Conservation (phyloP, 2,797 vertebrate species). For the Eulemur albifrons region DNA sequence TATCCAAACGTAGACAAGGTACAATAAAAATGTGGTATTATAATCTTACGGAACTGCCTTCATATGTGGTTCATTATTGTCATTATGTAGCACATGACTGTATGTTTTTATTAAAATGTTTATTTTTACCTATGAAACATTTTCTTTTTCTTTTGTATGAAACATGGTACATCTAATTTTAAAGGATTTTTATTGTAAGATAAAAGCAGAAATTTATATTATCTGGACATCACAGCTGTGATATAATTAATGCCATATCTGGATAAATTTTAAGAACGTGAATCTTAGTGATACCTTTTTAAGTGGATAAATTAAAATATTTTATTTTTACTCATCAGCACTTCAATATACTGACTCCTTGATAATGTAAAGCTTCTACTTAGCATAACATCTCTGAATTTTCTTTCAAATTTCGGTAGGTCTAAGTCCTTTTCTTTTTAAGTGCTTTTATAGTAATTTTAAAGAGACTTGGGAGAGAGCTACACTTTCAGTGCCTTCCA, state of each 20-base stretch:
- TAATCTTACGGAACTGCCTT: background rate
- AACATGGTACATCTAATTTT: background rate
- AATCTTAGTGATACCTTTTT: background rate
- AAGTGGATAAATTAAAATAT: background rate
- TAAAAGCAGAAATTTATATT: background rate
- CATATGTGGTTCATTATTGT: too few relatives aligned
- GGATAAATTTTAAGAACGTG: background rate
- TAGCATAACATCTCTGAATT: background rate
- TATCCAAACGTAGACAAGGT: background rate
- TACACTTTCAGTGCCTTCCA: background rate
- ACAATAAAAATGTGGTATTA: background rate
- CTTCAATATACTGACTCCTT: background rate
- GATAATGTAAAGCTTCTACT: background rate
- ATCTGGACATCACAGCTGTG: background rate
- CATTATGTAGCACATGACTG: background rate
- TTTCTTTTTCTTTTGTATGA: background rate
- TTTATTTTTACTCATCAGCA: background rate
- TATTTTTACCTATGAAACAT: background rate
- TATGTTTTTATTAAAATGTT: background rate
- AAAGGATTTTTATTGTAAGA: background rate
- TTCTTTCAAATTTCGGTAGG: background rate
- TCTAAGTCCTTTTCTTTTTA: background rate
- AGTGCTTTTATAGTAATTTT: background rate
- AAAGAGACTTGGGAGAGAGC: background rate
- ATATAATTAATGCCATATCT: background rate